Base-by-base conservation (phyloP, 2,113 vertebrate genomes). In the Monopterus albus region DNA sequence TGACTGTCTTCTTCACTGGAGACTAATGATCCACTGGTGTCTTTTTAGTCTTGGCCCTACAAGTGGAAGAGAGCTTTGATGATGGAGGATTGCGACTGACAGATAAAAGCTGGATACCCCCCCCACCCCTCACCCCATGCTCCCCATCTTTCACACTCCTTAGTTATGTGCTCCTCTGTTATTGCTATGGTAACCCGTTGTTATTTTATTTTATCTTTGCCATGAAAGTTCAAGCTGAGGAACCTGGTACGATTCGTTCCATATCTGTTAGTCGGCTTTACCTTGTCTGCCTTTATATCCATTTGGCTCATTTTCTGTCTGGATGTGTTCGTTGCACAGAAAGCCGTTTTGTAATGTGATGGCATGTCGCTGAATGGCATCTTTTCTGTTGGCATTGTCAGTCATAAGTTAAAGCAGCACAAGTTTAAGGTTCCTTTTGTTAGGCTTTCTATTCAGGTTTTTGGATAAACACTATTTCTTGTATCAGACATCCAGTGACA, bases 31-130 rank as follows among this genome's bases (percentile, higher is more conserved):
- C 69, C 73, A 55, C 83, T 66, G 77, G 69, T 78, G 75, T 86
- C 70, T 87, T 68, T n/a, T 85, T 81, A 68, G 67, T 79, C 74
- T 70, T 72, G 80, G 64, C 83, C 71, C 78, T 73, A 81, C 66
- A 73, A 88, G 83, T 83, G 75, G 75, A 84, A 82, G 78, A 77
- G 78, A 78, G 81, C 89, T 90, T 92, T 92, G 86, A 90, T 87
- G 89, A 84, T 86, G 68, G 79, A 87, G 86, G 73, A 72, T 74
- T 72, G 78, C 52, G 47, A 49, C 75, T 79, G 79, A 83, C 82
- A 80, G 80, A 87, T 89, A 81, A 87, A 87, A 88, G 83, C 65
- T 45, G 63, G 65, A 61, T 42, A 15, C 25, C 59, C 62, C 72
- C 62, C 46, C 40, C 36, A 15, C 2, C 17, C 25, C 25, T 11